Conservation (phyloP, 2,888 invertebrate species). For the Eupithecia subfuscata region DNA sequence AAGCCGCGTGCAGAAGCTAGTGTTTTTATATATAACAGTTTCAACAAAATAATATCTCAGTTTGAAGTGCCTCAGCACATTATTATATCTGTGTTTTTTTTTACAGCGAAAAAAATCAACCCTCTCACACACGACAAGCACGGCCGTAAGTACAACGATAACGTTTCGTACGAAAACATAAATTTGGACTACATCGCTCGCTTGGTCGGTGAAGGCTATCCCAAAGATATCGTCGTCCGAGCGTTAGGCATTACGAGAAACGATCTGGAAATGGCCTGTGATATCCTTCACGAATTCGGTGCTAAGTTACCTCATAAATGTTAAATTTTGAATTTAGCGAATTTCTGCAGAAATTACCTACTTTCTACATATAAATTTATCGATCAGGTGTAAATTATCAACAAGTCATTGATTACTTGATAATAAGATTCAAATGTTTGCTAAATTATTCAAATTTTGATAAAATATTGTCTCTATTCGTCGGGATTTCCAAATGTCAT, state of each 20-base stretch:
- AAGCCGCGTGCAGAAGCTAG: no score
- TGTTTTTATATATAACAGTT: no score
- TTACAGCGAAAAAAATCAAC: constrained; percentile 79
- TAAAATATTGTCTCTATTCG: neutral
- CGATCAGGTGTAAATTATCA: neutral
- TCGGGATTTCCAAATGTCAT: neutral
- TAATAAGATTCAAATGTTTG: neutral
- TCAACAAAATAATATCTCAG: no score
- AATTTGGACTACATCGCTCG: constrained; percentile 96
- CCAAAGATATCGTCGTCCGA: constrained; percentile 94
- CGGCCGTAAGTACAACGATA: constrained; percentile 78
- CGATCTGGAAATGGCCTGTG: constrained; percentile 97
- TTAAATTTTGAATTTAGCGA: constrained; percentile 44
- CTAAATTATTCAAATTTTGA: neutral
- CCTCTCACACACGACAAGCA: constrained; percentile 80
- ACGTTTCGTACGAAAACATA: constrained; percentile 92
- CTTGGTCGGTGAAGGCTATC: constrained; percentile 94
- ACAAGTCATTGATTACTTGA: neutral
- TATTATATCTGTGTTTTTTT: constrained; percentile 4
- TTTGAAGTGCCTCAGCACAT: neutral
- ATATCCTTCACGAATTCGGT: constrained; percentile 96
- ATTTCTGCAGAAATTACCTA: constrained; percentile 5
- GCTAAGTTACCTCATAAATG: constrained; percentile 75
- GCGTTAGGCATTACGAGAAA: constrained; percentile 96
- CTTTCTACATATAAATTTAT: neutral